These are phyloP conservation scores for Antitype chi DNA, from an alignment of 2,888 invertebrate genomes.

Conservation along the genomic window DNA sequence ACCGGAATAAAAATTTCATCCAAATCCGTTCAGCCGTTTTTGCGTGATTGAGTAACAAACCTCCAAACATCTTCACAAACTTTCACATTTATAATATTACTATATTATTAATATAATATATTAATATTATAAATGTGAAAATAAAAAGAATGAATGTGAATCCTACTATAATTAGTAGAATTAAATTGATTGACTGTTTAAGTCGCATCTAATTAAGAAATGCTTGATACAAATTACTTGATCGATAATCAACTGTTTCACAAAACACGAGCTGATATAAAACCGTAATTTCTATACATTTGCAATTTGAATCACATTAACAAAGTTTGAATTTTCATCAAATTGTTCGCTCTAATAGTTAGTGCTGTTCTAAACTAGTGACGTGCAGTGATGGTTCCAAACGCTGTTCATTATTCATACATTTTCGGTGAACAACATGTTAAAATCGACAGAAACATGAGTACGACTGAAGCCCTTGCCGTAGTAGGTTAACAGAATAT, in stretches of 20 bases:
- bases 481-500: conserved; percentile 32
- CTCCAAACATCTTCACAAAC: no score
- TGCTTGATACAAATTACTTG: conserved; percentile 3
- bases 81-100: no score
- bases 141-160: no score
- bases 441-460: conserved; percentile 27
- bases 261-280: neutral
- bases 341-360: conserved; percentile 30
- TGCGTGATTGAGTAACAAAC: no score
- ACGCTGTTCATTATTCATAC: conserved; percentile 46
- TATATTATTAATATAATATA: no score
- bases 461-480: conserved; percentile 17
- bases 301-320: neutral
- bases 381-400: conserved; percentile 29
- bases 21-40: no score
- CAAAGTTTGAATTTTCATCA: neutral
- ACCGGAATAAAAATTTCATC: no score
- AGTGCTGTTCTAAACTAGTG: conserved; percentile 18
- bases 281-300: conserved; percentile 13
- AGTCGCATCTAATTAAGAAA: neutral
- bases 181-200: neutral
- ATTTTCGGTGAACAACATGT: conserved; percentile 37
- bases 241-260: neutral
- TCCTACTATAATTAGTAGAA: no score
- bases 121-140: no score